Percentiles rank a stretch among this genome's conserved stretches.
These are phyloP conservation scores for Chesias legatella DNA, from an alignment of 2,888 invertebrate genomes.

Conservation along the genomic window DNA sequence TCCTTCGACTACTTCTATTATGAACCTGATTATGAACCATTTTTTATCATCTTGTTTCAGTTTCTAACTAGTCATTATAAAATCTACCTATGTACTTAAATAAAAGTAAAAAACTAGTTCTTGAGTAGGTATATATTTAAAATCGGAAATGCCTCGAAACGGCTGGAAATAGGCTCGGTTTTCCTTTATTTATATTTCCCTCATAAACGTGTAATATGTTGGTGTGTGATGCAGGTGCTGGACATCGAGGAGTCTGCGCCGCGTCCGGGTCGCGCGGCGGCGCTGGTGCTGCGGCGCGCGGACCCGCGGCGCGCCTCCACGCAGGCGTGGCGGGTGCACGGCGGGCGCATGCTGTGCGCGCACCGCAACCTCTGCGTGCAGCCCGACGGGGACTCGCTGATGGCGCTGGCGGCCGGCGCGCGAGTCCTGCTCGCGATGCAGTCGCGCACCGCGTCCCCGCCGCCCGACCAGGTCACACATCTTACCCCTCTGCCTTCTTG, in stretches of 20 bases:
- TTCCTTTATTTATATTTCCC: no score
- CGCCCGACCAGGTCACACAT: conserved; percentile 63
- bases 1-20: no score
- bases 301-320: conserved; percentile 92
- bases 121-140: no score
- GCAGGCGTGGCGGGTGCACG: conserved; percentile 90
- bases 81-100: no score
- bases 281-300: conserved; percentile 89
- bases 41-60: no score
- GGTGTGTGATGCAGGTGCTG: conserved; percentile 80
- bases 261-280: conserved; percentile 86
- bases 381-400: conserved; percentile 50
- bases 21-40: no score
- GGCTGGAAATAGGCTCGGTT: no score
- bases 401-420: conserved; percentile 71
- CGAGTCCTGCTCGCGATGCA: conserved; percentile 85
- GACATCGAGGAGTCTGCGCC: conserved; percentile 94
- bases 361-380: conserved; percentile 93
- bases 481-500: no score
- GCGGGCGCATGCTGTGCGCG: conserved; percentile 91
- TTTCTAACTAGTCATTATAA: no score
- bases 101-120: no score
- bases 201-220: no score
- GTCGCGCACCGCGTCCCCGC: conserved; percentile 40
- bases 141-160: no score